Conservation (phyloP, 2,888 invertebrate species). For the Megastigmus dorsalis region DNA sequence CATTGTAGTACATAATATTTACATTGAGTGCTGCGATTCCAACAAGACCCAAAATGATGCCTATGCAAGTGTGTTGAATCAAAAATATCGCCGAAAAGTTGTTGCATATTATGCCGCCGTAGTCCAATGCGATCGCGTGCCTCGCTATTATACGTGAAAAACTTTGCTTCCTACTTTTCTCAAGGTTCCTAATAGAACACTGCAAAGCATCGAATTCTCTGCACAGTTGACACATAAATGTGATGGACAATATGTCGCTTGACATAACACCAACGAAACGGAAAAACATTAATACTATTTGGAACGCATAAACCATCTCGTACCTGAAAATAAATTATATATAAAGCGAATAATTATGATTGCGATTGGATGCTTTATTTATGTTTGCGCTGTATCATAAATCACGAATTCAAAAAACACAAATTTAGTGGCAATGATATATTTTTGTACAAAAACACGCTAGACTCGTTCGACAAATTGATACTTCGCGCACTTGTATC, state of each 20-base stretch:
- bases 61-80: not conserved
- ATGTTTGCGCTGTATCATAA: too few relatives aligned
- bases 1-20: too few relatives aligned
- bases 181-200: not conserved
- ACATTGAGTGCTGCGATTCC: not conserved
- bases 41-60: not conserved
- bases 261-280: not conserved
- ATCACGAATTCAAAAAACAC: too few relatives aligned
- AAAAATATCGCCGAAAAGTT: not conserved
- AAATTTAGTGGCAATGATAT: not conserved
- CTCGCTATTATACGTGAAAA: not conserved
- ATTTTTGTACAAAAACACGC: not conserved
- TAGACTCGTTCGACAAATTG: too few relatives aligned
- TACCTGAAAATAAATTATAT: too few relatives aligned
- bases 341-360: too few relatives aligned
- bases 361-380: too few relatives aligned
- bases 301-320: not conserved
- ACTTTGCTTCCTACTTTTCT: not conserved
- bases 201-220: not conserved
- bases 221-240: constrained; percentile 2
- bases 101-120: not conserved
- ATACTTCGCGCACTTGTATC: too few relatives aligned
- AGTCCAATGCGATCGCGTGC: constrained; percentile 7
- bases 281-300: not conserved
- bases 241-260: not conserved